A percentile compares a stretch with the other conserved stretches of the same genome.
Conservation (phyloP, 1,140 invertebrate species). For the Drosophila nikananu region DNA sequence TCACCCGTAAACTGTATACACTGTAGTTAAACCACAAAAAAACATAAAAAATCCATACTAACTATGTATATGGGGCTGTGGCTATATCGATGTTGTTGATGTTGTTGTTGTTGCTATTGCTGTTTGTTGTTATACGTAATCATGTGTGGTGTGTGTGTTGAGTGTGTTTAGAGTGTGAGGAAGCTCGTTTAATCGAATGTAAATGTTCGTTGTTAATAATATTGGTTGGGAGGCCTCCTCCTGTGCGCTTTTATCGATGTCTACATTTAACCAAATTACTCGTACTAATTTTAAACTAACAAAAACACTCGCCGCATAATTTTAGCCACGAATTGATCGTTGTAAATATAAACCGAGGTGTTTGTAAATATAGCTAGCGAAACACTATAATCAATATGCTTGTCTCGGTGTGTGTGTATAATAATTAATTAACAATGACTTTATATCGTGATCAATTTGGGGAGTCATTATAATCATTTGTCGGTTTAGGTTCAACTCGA, state of each 20-base stretch:
- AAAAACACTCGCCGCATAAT: slow-evolving; percentile 40
- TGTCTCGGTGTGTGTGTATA: slow-evolving; percentile 49
- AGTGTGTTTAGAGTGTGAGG: slow-evolving; percentile 4
- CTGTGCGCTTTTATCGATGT: slow-evolving; percentile 74
- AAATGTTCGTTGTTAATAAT: slow-evolving; percentile 64
- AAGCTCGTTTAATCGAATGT: slow-evolving; percentile 61
- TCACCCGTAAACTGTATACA: slow-evolving; percentile 31
- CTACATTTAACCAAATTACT: slow-evolving; percentile 44
- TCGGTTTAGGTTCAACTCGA: too few species aligned
- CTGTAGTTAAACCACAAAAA: slow-evolving; percentile 31
- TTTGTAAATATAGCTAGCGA: slow-evolving; percentile 55
- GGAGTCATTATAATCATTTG: slow-evolving; percentile 19
- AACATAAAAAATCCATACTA: slow-evolving; percentile 31
- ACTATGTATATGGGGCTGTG: slow-evolving; percentile 30
- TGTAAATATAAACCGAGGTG: slow-evolving; percentile 44
- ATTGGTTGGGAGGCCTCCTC: slow-evolving; percentile 24
- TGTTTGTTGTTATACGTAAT: slow-evolving; percentile 58
- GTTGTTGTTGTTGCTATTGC: slow-evolving; percentile 56
- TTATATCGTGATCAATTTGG: slow-evolving; percentile 21
- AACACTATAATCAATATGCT: slow-evolving; percentile 52
- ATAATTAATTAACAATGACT: slow-evolving; percentile 32
- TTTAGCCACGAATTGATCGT: slow-evolving; percentile 49
- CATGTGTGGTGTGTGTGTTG: slow-evolving; percentile 7
- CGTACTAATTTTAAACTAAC: slow-evolving; percentile 38
- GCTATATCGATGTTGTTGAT: slow-evolving; percentile 64